Evolutionary conservation across 1,140 invertebrate species (phyloP), one percentile per base, ranked within the genome.

Genomic region (Cryptotermes secundus): DNA sequence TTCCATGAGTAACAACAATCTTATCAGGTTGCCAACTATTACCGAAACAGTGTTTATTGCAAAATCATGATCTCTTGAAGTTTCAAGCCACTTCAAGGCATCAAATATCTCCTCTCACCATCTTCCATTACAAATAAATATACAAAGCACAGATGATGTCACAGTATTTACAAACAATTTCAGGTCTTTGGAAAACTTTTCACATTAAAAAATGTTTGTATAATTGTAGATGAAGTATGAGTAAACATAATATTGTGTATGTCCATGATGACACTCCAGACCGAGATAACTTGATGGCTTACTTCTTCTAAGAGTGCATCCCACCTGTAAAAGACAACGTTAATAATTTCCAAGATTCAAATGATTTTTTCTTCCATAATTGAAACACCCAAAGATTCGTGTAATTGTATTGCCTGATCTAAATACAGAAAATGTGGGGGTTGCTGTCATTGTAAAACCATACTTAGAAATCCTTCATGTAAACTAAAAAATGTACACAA

Each of bases 121-220:
- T 82, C 81, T 82, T 82, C 81, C 81, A 82, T n/a, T 82, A 81
- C 31, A 82, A 82, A 82, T 82, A 82, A 82, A 82, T 82, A 82
- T 53, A 82, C 81, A 82, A 82, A 82, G 81, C 81, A 38, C 38
- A 45, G 35, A 42, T 31, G 36, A 38, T 82, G 35, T 82, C 80
- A 35, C 38, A 26, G 38, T 81, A 38, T 45, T 45, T 82, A 72
- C 59, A 72, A 72, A n/a, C 26, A 72, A 72, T 31, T 72, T 72
- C 16, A 31, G n/a, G 26, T 72, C 59, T 72, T n/a, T 72, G n/a
- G 59, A 72, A 72, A 72, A 6, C 53, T 31, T 22, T 49, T 72
- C 59, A 72, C 26, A n/a, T n/a, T 3, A 72, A 72, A 72, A 72
- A n/a, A 72, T 31, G 16, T 19, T 72, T 31, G 26, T 72, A 31